A percentile compares a stretch with the other conserved stretches of the same genome.
phyloP scores from a whole-genome alignment of 2,113 vertebrate species.

The Etheostoma cragini region DNA sequence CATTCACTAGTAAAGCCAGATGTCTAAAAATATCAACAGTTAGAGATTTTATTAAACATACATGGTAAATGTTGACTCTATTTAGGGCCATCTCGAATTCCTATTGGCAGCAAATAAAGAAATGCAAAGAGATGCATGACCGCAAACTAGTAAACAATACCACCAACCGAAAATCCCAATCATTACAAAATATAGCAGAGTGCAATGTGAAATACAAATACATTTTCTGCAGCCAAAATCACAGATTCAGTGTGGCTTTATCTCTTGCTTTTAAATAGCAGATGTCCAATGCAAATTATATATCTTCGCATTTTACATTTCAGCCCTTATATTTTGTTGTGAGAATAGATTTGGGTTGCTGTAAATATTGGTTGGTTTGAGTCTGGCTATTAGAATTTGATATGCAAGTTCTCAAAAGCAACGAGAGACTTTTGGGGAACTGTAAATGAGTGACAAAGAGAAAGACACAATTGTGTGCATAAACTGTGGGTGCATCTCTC shows the following conservation, averaged over 20 bases:
- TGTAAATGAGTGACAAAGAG: neutral
- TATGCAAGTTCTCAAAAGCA: neutral
- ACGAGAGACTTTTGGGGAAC: neutral
- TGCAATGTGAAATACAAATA: neutral
- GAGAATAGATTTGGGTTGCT: neutral
- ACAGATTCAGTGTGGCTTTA: too few relatives aligned
- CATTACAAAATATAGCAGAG: neutral
- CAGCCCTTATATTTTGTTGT: neutral
- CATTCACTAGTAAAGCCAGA: neutral
- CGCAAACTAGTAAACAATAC: neutral
- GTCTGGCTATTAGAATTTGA: neutral
- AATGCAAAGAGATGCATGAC: neutral
- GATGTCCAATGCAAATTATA: too few relatives aligned
- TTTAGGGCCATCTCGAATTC: neutral
- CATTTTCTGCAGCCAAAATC: too few relatives aligned
- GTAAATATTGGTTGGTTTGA: neutral
- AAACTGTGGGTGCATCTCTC: neutral
- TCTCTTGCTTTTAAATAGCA: too few relatives aligned
- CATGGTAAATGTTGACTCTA: neutral
- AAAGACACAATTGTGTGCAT: neutral
- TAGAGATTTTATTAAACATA: neutral
- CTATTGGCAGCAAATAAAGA: neutral
- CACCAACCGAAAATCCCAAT: neutral
- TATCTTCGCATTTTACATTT: neutral
- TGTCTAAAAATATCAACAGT: neutral